Conservation (phyloP, 2,797 vertebrate species). For the Dipus sagitta region DNA sequence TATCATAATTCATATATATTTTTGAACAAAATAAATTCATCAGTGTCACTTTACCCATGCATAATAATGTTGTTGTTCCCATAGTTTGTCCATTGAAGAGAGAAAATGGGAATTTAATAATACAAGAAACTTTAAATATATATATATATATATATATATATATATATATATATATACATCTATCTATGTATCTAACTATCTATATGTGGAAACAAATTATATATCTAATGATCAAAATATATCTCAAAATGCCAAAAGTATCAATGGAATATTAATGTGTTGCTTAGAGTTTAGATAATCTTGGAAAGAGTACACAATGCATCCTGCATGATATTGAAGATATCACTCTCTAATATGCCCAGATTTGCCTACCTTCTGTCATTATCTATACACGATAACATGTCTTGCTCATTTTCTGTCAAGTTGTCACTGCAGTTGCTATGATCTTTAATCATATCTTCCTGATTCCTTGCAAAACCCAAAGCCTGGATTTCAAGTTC, state of each 20-base stretch:
- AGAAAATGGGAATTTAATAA: background rate
- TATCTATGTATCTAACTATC: too few species aligned
- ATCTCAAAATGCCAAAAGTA: background rate
- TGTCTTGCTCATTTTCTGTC: conserved; percentile 15
- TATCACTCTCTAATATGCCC: background rate
- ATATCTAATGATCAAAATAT: background rate
- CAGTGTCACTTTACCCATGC: background rate
- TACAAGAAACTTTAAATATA: background rate
- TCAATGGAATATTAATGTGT: background rate
- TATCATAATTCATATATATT: background rate
- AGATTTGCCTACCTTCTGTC: background rate
- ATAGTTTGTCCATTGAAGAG: background rate
- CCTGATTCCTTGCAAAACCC: conserved; percentile 30
- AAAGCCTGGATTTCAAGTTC: background rate
- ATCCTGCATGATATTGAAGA: background rate
- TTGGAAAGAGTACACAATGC: background rate
- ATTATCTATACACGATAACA: background rate
- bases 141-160: background rate
- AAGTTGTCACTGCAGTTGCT: background rate
- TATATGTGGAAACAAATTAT: background rate
- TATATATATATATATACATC: too few species aligned
- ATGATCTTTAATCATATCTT: conserved; percentile 30
- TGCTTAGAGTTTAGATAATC: background rate
- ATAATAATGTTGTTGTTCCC: background rate
- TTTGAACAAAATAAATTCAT: background rate